These are phyloP conservation scores for Sparidentex hasta DNA, from an alignment of 2,797 vertebrate genomes.

Conservation along the genomic window DNA sequence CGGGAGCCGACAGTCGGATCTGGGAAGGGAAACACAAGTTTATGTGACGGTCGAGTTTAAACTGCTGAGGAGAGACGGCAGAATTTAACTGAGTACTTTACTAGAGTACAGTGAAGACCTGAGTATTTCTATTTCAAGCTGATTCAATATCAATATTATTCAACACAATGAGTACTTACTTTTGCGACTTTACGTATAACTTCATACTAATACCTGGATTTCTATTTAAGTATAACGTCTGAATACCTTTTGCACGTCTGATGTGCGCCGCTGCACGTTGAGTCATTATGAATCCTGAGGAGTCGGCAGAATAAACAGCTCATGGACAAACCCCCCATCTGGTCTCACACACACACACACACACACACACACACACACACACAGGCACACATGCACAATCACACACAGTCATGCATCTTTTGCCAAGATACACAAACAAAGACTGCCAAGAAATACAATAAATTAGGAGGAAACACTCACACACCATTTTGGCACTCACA, in stretches of 20 bases:
- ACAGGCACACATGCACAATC: neutral
- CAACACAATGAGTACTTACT: neutral
- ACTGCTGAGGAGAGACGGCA: conserved; percentile 19
- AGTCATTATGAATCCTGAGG: conserved; percentile 38
- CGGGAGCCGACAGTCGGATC: conserved; percentile 29
- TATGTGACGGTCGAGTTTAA: too few species aligned
- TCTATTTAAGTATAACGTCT: neutral
- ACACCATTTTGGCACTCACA: conserved; percentile 4
- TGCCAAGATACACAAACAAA: conserved; percentile 1
- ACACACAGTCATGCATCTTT: neutral
- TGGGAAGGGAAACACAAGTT: conserved; percentile 34
- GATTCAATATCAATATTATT: neutral
- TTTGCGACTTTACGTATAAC: neutral
- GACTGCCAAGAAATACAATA: conserved; percentile 15
- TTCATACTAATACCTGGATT: neutral
- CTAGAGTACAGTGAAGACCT: neutral
- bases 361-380: conserved; percentile 13
- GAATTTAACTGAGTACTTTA: neutral
- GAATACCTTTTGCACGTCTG: neutral
- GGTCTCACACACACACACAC: neutral
- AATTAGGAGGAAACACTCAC: conserved; percentile 7
- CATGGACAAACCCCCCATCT: conserved; percentile 43
- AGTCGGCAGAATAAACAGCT: conserved; percentile 50
- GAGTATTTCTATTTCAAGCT: neutral
- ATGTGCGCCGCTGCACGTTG: neutral